Evolutionary conservation across 53 echinoderm and acorn worm genomes (phyloP).

Genomic region (Actinopyga echinites): DNA sequence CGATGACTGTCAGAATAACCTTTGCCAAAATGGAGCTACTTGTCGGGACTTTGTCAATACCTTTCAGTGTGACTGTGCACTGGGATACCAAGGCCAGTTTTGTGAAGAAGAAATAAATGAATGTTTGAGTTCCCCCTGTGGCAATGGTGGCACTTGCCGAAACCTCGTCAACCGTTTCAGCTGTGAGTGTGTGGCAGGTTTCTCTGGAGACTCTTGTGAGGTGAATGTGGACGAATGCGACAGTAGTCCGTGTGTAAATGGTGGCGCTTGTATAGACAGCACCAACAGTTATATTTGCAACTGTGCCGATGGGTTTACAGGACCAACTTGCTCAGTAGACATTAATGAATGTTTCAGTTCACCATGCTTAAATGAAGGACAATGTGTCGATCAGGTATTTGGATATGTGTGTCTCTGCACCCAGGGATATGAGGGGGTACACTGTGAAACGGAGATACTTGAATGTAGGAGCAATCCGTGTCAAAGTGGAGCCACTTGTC

Average conservation of each 20-base stretch:
- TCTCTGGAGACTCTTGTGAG: conserved; percentile 54
- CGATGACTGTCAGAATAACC: conserved; percentile 58
- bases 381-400: conserved; percentile 57
- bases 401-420: conserved; percentile 63
- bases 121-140: conserved; percentile 63
- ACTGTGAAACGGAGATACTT: conserved; percentile 61
- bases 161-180: conserved; percentile 53
- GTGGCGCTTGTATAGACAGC: conserved; percentile 58
- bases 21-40: conserved; percentile 53
- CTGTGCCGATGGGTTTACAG: conserved; percentile 60
- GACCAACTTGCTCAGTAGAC: conserved; percentile 50
- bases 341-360: conserved; percentile 62
- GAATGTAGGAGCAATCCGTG: conserved; percentile 71
- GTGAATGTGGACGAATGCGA: conserved; percentile 58
- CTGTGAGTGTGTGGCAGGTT: conserved; percentile 59
- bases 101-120: conserved; percentile 56
- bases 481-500: conserved; percentile 50
- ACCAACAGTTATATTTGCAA: conserved; percentile 56
- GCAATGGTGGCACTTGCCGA: conserved; percentile 42
- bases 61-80: conserved; percentile 57
- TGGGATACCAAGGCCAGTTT: conserved; percentile 54
- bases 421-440: conserved; percentile 46
- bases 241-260: conserved; percentile 61
- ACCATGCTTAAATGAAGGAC: conserved; percentile 60
- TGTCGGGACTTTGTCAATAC: conserved; percentile 50